Conservation (phyloP, 2,888 invertebrate species). For the Drosophila anceps region DNA sequence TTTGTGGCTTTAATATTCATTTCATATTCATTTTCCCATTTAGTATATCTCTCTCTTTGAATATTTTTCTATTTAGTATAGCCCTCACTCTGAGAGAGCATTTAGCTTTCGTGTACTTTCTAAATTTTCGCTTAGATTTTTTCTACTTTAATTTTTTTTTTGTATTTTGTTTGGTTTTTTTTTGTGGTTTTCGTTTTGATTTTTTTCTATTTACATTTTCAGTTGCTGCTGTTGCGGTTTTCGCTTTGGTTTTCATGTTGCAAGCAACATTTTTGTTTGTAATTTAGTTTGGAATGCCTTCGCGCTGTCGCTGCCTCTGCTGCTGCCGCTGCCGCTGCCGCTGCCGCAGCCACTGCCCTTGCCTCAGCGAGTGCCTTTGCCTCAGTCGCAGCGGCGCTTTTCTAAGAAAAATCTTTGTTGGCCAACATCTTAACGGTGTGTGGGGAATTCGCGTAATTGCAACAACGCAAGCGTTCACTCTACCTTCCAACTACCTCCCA, state of each 20-base stretch:
- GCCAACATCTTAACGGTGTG: constrained; percentile 63
- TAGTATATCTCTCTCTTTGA: not conserved
- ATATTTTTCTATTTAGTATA: too few species aligned
- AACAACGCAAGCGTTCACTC: constrained; percentile 30
- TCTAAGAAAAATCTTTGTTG: constrained; percentile 78
- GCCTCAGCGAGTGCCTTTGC: too few species aligned
- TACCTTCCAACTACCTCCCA: not conserved
- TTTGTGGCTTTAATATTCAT: too few species aligned
- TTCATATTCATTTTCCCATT: too few species aligned
- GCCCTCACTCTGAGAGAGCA: not conserved
- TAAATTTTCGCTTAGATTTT: not conserved
- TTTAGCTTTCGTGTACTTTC: not conserved
- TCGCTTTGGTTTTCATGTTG: constrained; percentile 70
- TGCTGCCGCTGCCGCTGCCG: constrained; percentile 31
- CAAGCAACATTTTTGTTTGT: constrained; percentile 79
- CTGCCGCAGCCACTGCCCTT: constrained; percentile 14
- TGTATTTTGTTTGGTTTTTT: not conserved
- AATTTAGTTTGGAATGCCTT: constrained; percentile 77
- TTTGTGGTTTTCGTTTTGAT: constrained; percentile 10
- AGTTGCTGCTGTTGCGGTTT: constrained; percentile 76
- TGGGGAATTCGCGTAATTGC: constrained; percentile 65
- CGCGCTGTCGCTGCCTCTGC: constrained; percentile 44
- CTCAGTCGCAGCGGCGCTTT: constrained; percentile 56
- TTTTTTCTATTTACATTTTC: constrained; percentile 70
- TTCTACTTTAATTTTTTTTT: not conserved